A percentile compares a stretch with the other conserved stretches of the same genome.
phyloP scores from a whole-genome alignment of 2,797 vertebrate species.

The Orientallactaga sibirica region DNA sequence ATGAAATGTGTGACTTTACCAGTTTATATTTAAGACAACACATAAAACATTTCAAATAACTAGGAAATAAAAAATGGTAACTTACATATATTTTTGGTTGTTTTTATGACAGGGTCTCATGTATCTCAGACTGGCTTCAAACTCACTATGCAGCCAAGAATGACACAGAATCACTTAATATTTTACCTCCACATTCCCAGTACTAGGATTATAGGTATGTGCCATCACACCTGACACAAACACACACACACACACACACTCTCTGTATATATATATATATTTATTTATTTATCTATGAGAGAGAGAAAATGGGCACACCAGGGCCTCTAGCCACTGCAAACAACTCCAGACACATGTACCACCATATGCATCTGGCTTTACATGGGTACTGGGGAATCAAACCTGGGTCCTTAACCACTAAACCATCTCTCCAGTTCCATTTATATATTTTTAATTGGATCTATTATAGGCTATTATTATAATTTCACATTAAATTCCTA shows the following conservation, averaged over 20 bases:
- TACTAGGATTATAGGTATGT: background rate
- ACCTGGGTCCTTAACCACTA: too few species aligned
- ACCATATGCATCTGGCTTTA: too few species aligned
- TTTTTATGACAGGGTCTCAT: background rate
- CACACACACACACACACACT: too few species aligned
- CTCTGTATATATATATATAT: too few species aligned
- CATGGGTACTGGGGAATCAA: too few species aligned
- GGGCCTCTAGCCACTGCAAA: too few species aligned
- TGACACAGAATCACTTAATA: background rate
- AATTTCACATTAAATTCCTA: conserved; percentile 46
- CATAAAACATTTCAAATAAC: background rate
- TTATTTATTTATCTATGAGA: too few species aligned
- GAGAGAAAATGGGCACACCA: too few species aligned
- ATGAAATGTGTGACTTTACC: background rate
- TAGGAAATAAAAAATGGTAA: background rate
- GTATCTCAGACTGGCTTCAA: background rate
- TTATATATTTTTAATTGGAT: background rate
- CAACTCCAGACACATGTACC: too few species aligned
- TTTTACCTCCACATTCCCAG: background rate
- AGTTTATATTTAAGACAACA: conserved; percentile 30
- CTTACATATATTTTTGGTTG: background rate
- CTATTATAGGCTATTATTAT: conserved; percentile 33
- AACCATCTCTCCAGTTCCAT: too few species aligned
- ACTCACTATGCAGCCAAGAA: background rate
- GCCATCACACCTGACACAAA: too few species aligned